These are phyloP conservation scores for Pachypsylla venusta DNA, from an alignment of 1,140 invertebrate species.

Conservation along the genomic window DNA sequence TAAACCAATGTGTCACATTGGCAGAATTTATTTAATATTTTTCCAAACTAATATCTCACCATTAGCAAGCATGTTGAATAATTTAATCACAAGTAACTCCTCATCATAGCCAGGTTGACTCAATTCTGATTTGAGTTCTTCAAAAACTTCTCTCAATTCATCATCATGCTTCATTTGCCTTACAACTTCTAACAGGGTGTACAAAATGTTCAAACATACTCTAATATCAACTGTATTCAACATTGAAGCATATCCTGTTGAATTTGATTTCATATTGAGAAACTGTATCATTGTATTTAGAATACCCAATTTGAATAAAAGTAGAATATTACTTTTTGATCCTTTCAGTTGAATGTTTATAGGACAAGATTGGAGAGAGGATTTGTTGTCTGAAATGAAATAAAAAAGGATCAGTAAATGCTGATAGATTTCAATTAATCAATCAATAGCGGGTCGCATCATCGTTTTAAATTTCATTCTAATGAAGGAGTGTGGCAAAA, in stretches of 20 bases:
- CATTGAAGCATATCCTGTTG: not conserved
- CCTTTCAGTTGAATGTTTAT: too few species aligned
- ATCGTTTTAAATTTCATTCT: too few species aligned
- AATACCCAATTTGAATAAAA: not conserved
- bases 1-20: too few species aligned
- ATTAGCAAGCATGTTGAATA: slow-evolving; percentile 1
- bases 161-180: not conserved
- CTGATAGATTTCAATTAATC: too few species aligned
- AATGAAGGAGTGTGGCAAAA: too few species aligned
- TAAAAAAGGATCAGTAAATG: too few species aligned
- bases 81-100: not conserved
- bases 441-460: too few species aligned
- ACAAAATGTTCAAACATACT: not conserved
- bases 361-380: too few species aligned
- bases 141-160: not conserved
- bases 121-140: not conserved
- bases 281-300: not conserved
- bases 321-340: not conserved
- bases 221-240: not conserved
- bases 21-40: too few species aligned
- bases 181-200: not conserved
- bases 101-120: not conserved
- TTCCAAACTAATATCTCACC: too few species aligned
- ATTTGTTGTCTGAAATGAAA: too few species aligned
- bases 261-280: not conserved